Conservation (phyloP, 1,140 invertebrate species). For the Drosophila neocordata region DNA sequence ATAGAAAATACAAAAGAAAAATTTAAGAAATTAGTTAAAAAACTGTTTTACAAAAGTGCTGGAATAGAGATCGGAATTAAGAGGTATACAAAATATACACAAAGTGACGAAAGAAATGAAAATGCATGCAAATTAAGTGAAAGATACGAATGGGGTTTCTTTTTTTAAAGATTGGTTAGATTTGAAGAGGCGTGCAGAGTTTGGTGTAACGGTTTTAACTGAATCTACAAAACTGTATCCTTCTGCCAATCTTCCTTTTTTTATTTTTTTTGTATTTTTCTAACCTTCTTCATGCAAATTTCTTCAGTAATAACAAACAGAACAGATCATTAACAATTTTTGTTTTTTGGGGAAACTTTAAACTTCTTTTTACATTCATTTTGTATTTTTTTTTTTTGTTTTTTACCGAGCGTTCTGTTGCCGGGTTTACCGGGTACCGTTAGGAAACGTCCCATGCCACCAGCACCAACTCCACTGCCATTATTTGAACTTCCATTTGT, state of each 20-base stretch:
- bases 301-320: conserved; percentile 44
- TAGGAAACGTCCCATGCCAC: conserved; percentile 76
- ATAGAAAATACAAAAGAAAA: conserved; percentile 56
- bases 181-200: conserved; percentile 23
- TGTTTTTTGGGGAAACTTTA: background rate
- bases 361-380: background rate
- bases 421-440: conserved; percentile 78
- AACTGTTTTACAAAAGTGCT: conserved; percentile 37
- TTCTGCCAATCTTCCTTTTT: background rate
- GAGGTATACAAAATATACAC: conserved; percentile 17
- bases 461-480: conserved; percentile 40
- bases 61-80: conserved; percentile 44
- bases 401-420: conserved; percentile 67
- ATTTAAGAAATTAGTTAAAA: conserved; percentile 40
- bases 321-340: conserved; percentile 34
- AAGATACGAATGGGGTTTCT: conserved; percentile 6
- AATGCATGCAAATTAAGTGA: conserved; percentile 33
- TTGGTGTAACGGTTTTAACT: background rate
- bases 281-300: conserved; percentile 28
- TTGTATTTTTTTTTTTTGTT: conserved; percentile 29
- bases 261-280: background rate
- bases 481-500: conserved; percentile 52
- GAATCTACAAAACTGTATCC: conserved; percentile 44
- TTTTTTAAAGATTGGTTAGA: background rate
- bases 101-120: conserved; percentile 32